Evolutionary conservation across 2,888 invertebrate genomes (phyloP).

Genomic region (Sinotaia quadrata): DNA sequence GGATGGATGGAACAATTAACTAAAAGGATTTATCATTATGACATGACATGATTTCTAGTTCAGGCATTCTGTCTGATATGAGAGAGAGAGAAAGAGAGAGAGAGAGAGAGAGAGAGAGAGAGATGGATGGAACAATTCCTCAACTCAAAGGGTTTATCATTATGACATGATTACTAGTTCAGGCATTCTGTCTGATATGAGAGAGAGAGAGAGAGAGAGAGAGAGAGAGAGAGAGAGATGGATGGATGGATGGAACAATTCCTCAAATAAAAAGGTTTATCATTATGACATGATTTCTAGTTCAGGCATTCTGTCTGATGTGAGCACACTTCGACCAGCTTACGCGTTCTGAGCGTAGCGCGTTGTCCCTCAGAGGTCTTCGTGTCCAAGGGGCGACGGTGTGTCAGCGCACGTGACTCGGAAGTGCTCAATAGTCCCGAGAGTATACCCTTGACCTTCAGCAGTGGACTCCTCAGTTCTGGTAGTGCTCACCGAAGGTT

Average conservation of each 20-base stretch:
- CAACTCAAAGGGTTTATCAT: constrained; percentile 2
- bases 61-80: neutral
- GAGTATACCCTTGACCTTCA: no score
- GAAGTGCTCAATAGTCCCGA: no score
- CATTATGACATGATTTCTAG: neutral
- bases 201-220: constrained; percentile 10
- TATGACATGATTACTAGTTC: neutral
- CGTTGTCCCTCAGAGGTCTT: no score
- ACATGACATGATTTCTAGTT: neutral
- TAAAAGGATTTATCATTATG: constrained; percentile 3
- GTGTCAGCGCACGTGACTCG: no score
- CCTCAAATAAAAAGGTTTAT: neutral
- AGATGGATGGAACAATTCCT: constrained; percentile 4
- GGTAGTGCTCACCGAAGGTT: no score
- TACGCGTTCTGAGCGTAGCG: no score
- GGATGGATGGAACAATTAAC: constrained; percentile 5
- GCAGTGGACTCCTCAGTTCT: no score
- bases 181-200: neutral
- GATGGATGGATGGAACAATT: neutral
- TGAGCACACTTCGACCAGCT: no score
- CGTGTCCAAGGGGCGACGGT: no score
- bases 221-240: constrained; percentile 22
- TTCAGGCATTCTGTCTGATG: neutral
- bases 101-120: constrained; percentile 9
- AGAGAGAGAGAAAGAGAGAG: constrained; percentile 15